A percentile compares a stretch with the other conserved stretches of the same genome.
phyloP scores from a whole-genome alignment of 2,888 invertebrate species.

The Erynnis tages region DNA sequence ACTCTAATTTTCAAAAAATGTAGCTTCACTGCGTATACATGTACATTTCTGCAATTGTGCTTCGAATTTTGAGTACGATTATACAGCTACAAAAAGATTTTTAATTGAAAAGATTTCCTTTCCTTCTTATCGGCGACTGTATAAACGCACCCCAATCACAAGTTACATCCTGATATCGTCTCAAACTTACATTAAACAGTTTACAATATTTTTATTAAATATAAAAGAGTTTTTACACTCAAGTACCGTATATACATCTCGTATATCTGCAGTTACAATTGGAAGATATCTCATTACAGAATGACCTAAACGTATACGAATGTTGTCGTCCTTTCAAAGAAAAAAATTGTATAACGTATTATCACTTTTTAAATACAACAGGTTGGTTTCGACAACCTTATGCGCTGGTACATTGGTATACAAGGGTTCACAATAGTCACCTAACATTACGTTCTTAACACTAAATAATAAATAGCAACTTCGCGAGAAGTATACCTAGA shows the following conservation, averaged over 20 bases:
- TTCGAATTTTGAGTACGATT: conserved; percentile 7
- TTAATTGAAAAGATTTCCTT: neutral
- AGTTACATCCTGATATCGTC: conserved; percentile 53
- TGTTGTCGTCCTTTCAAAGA: conserved; percentile 80
- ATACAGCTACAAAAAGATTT: neutral
- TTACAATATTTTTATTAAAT: conserved; percentile 78
- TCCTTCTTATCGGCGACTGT: neutral
- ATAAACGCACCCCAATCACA: conserved; percentile 12
- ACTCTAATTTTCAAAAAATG: conserved; percentile 16
- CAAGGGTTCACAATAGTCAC: conserved; percentile 75
- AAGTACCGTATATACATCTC: conserved; percentile 76
- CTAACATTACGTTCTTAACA: conserved; percentile 72
- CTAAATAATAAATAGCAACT: conserved; percentile 80
- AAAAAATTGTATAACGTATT: conserved; percentile 71
- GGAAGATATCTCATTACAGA: conserved; percentile 72
- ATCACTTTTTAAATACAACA: conserved; percentile 62
- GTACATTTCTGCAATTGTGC: conserved; percentile 15
- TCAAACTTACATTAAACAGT: conserved; percentile 72
- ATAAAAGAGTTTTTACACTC: conserved; percentile 76
- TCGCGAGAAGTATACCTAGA: conserved; percentile 69
- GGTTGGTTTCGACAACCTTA: conserved; percentile 63
- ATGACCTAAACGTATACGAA: conserved; percentile 87
- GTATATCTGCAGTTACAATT: conserved; percentile 76
- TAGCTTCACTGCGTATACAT: neutral
- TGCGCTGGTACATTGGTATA: conserved; percentile 77